Evolutionary conservation across 2,113 vertebrate genomes (phyloP), one percentile per base, ranked within the genome.

Genomic region (Pterocles burchelli): DNA sequence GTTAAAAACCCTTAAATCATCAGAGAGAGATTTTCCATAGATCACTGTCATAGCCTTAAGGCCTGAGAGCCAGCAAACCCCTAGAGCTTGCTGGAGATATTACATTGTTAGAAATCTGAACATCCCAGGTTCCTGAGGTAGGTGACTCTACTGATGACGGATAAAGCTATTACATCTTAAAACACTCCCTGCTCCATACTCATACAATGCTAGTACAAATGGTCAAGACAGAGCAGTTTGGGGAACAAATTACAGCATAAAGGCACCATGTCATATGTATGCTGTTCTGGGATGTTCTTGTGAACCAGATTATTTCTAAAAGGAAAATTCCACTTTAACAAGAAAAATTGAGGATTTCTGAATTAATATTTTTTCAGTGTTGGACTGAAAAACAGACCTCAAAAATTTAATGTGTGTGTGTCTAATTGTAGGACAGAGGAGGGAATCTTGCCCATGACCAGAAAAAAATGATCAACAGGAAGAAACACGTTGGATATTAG

Each of bases 31-130:
- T 89, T 96, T 97, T 85, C 74, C 76, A 89, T 89, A 85, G 17
- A 89, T 96, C 87, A 87, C 89, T 91, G 91, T 78, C 87, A 80
- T 68, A 96, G 82, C 66, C 77, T 91, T 75, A 82, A 95, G 66
- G 73, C 74, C 73, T 75, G 49, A 85, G 87, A 91, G 41, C 31
- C 74, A 61, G 31, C 1, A 2, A 89, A 82, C 28, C 84, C 79
- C 80, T 33, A 41, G 93, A 93, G 61, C 52, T 63, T 95, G n/a
- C 65, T 93, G 70, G 63, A 75, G 73, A 87, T 1, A 2, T 86
- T 90, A 74, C 36, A 26, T 65, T 2, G 0, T 92, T 68, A 87
- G 89, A 74, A 89, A 89, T 72, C 77, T 81, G 79, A 87, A 75
- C 10, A n/a, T 52, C 77, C 52, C 65, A 68, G 43, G 28, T n/a